phyloP scores from a whole-genome alignment of 1,140 invertebrate genomes.

The Lepidotrigona ventralis region DNA sequence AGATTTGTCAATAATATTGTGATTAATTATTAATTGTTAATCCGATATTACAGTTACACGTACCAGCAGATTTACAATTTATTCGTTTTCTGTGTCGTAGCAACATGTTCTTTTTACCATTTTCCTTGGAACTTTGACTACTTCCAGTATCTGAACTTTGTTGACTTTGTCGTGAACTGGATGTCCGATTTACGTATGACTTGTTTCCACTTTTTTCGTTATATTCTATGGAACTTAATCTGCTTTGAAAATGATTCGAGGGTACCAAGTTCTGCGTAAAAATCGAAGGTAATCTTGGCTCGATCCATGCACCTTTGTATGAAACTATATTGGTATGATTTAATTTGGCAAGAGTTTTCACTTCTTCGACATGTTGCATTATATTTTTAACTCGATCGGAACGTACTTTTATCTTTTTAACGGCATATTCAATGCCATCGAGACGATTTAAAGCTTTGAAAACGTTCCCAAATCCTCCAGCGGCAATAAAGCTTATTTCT shows the following conservation, averaged over 20 bases:
- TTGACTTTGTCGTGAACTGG: slow-evolving; percentile 8
- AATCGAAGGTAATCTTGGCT: slow-evolving; percentile 75
- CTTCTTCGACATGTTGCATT: slow-evolving; percentile 86
- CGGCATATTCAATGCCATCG: slow-evolving; percentile 88
- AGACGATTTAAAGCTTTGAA: slow-evolving; percentile 85
- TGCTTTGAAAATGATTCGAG: background rate
- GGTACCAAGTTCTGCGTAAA: slow-evolving; percentile 42
- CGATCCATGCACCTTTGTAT: slow-evolving; percentile 92
- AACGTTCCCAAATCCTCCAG: slow-evolving; percentile 88
- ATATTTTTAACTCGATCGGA: slow-evolving; percentile 82
- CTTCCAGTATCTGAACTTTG: slow-evolving; percentile 17
- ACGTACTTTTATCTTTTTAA: slow-evolving; percentile 89
- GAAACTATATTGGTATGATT: slow-evolving; percentile 91
- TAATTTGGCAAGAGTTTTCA: slow-evolving; percentile 88
- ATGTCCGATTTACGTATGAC: background rate
- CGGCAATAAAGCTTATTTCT: slow-evolving; percentile 86
- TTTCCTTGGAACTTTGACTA: slow-evolving; percentile 6
- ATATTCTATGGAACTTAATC: background rate
- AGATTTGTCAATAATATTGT: slow-evolving; percentile 18
- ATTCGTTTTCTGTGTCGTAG: background rate
- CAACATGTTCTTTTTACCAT: background rate
- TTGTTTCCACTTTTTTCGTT: background rate
- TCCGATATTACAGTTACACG: slow-evolving; percentile 20
- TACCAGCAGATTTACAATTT: slow-evolving; percentile 48
- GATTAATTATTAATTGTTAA: background rate